These are phyloP conservation scores for Myotis lucifugus DNA, from an alignment of 2,113 vertebrate genomes.

Conservation along the genomic window DNA sequence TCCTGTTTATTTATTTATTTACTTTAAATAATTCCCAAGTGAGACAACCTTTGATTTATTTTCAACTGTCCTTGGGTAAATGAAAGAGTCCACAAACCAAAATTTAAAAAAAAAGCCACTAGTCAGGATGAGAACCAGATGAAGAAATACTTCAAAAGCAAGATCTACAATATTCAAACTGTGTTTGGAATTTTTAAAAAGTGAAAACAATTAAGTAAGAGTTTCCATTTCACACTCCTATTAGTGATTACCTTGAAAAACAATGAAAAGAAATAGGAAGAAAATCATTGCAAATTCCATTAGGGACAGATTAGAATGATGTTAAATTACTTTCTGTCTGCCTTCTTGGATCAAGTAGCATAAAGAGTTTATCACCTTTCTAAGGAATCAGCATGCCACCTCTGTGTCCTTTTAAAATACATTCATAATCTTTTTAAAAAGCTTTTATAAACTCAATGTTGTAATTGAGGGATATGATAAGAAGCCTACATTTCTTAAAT, in stretches of 20 bases:
- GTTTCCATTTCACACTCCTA: slow-evolving; percentile 14
- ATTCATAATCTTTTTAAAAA: slow-evolving; percentile 32
- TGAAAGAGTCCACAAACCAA: slow-evolving; percentile 51
- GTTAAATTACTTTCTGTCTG: slow-evolving; percentile 26
- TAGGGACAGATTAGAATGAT: slow-evolving; percentile 40
- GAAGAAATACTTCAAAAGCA: slow-evolving; percentile 35
- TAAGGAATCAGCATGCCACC: background rate
- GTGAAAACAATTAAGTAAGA: slow-evolving; percentile 67
- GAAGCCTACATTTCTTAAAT: background rate
- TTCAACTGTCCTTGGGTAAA: slow-evolving; percentile 43
- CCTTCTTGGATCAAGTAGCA: background rate
- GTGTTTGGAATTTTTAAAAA: slow-evolving; percentile 47
- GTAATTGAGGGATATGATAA: background rate
- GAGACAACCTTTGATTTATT: slow-evolving; percentile 66
- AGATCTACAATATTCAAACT: slow-evolving; percentile 45
- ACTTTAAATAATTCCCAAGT: slow-evolving; percentile 35
- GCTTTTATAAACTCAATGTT: background rate
- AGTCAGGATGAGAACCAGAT: background rate
- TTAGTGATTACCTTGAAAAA: slow-evolving; percentile 38
- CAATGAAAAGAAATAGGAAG: slow-evolving; percentile 66
- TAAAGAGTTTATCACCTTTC: background rate
- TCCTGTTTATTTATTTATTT: slow-evolving; percentile 68
- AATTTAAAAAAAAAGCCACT: background rate
- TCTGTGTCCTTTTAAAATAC: background rate
- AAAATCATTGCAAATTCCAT: slow-evolving; percentile 47